Conservation (phyloP, 2,888 invertebrate species). For the Disparrhopalites patrizii region DNA sequence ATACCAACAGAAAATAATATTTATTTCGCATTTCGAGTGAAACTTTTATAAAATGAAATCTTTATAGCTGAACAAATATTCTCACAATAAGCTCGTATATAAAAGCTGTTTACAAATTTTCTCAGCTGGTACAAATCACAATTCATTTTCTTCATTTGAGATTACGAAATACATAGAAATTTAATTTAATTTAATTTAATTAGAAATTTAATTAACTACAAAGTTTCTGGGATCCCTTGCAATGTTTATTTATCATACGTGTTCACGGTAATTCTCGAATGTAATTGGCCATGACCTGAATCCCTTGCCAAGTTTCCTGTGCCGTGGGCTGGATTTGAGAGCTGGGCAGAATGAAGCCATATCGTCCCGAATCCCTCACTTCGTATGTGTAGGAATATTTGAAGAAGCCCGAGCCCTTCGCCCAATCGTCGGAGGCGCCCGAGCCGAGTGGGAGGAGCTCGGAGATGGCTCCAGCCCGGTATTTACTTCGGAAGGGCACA, state of each 20-base stretch:
- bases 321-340: conserved; percentile 70
- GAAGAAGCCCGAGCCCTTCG: conserved; percentile 42
- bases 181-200: no score
- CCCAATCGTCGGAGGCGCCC: conserved; percentile 49
- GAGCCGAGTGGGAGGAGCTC: conserved; percentile 39
- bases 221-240: no score
- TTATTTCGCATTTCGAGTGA: no score
- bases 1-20: no score
- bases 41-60: no score
- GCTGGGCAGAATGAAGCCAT: conserved; percentile 74
- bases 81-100: background rate
- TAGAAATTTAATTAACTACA: no score
- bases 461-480: conserved; percentile 56
- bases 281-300: conserved; percentile 6
- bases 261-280: background rate
- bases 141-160: background rate
- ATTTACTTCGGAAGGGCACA: conserved; percentile 62
- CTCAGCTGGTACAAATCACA: no score
- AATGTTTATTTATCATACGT: background rate
- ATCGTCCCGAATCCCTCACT: conserved; percentile 66
- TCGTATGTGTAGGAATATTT: conserved; percentile 60
- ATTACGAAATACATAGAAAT: background rate
- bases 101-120: background rate
- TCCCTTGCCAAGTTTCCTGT: conserved; percentile 68
- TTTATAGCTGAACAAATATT: background rate